A percentile compares a stretch with the other conserved stretches of the same genome.
phyloP scores from a whole-genome alignment of 2,113 vertebrate genomes.

The Emydura subglobosa region DNA sequence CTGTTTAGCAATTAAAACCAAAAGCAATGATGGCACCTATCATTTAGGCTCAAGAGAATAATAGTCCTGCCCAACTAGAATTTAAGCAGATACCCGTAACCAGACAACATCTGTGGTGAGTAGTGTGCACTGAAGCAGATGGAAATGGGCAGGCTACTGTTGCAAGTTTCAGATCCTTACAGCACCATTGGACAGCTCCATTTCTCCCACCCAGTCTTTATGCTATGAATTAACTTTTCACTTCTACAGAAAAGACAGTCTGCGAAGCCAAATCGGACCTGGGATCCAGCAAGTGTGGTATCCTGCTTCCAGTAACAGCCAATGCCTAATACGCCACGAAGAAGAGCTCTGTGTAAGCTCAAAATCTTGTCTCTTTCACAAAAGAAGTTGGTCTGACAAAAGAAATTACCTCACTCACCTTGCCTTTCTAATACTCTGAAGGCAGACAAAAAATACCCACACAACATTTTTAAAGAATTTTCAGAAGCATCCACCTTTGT shows the following conservation, averaged over 20 bases:
- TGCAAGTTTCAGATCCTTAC: background rate
- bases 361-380: background rate
- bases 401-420: background rate
- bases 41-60: background rate
- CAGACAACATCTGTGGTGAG: background rate
- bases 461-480: background rate
- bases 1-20: background rate
- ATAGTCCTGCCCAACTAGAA: background rate
- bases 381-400: background rate
- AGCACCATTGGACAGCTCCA: background rate
- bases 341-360: background rate
- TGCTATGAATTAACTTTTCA: background rate
- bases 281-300: background rate
- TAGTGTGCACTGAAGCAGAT: background rate
- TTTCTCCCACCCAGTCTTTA: background rate
- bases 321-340: background rate
- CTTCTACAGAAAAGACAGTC: background rate
- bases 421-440: background rate
- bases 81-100: background rate
- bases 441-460: background rate
- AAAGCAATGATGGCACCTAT: background rate
- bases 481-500: background rate
- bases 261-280: background rate
- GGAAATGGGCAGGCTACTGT: background rate
- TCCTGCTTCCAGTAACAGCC: background rate